Evolutionary conservation across 2,888 invertebrate genomes (phyloP).

Genomic region (Drosophila pegasa): DNA sequence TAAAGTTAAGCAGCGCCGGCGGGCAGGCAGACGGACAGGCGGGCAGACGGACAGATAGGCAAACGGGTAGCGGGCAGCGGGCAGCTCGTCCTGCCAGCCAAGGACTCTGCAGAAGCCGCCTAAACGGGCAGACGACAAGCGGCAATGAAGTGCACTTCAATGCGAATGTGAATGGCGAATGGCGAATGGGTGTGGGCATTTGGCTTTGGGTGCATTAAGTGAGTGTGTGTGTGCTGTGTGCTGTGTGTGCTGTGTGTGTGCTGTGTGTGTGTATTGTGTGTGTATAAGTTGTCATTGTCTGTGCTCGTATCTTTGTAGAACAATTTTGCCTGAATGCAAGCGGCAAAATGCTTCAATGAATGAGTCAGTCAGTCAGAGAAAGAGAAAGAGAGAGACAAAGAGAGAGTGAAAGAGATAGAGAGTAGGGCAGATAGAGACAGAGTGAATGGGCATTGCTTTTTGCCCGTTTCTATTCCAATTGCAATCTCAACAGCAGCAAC

Average conservation of each 20-base stretch:
- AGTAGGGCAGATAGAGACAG: not conserved
- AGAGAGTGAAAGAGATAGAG: not conserved
- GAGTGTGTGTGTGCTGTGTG: constrained; percentile 20
- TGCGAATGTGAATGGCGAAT: constrained; percentile 62
- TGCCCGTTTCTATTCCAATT: constrained; percentile 13
- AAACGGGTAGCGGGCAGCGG: not conserved
- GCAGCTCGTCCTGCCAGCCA: constrained; percentile 23
- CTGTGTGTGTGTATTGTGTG: constrained; percentile 28
- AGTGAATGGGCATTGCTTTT: constrained; percentile 21
- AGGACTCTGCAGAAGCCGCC: constrained; percentile 39
- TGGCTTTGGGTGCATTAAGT: constrained; percentile 46
- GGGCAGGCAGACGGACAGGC: constrained; percentile 27
- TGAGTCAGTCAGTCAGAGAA: constrained; percentile 36
- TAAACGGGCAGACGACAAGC: constrained; percentile 58
- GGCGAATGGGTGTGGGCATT: constrained; percentile 45
- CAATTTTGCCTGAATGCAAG: constrained; percentile 76
- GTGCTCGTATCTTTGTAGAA: constrained; percentile 70
- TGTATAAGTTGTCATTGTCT: constrained; percentile 41
- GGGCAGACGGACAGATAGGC: not conserved
- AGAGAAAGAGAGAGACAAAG: not conserved
- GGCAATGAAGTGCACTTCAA: constrained; percentile 78
- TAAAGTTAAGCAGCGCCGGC: constrained; percentile 78
- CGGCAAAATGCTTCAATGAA: constrained; percentile 74
- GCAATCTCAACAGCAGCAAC: constrained; percentile 6
- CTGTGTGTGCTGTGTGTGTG: constrained; percentile 21